Evolutionary conservation across 1,140 invertebrate genomes (phyloP), one percentile per base, ranked within the genome.

Genomic region (Asobara japonica): DNA sequence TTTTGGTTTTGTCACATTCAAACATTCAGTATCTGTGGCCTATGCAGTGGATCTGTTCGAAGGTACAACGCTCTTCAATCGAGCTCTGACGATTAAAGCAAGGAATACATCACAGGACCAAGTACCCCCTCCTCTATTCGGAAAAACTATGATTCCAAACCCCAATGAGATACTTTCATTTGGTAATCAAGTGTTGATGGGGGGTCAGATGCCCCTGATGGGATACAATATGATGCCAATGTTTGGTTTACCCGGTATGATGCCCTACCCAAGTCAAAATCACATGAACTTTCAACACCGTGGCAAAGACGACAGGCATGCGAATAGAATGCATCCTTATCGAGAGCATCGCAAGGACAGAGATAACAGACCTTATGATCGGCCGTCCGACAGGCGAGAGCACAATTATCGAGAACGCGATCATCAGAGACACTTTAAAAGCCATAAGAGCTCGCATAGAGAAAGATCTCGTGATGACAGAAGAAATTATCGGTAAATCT

Each of bases 1-100:
- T 69, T 95, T 90, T 82, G 93, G 90, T 7, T 96, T 95, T 78
- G 86, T 96, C 20, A 94, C 91, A 8, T 95, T 92, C 74, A 91
- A 91, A 78, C 93, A 95, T 80, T 82, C 88, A 69, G 88, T 89
- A 72, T 94, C 94, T 1, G 93, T 95, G 0, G 89, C 89, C 0
- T 94, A 94, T 79, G 92, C 93, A n/a, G 78, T 94, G 7, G 84
- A 89, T 8, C 82, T 94, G n/a, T 92, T 93, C 77, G 89, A 90
- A 68, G 91, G 91, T 4, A 91, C 91, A 27, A 75, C 81, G 0
- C 74, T 93, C 8, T 93, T 87, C 69, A 87, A 90, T 76, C 83
- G 86, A 48, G 76, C 76, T 2, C 71, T 90, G 29, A 80, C 78
- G 60, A 76, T 91, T 51, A 88, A 89, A 80, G 73, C 69, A 18